phyloP scores from a whole-genome alignment of 2,888 invertebrate genomes.

The Escarpia spicata region DNA sequence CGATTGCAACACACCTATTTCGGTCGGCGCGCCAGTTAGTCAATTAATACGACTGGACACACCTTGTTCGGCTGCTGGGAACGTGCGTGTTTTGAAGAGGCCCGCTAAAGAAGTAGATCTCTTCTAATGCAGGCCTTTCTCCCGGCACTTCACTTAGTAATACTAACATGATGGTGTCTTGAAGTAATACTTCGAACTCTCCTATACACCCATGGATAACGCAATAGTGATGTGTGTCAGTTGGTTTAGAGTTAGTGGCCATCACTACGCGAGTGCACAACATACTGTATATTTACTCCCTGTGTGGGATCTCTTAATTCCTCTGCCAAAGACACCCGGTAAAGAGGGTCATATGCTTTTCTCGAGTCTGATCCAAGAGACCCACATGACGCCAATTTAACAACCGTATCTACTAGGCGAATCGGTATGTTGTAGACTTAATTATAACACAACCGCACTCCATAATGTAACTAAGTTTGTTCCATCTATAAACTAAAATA shows the following conservation, averaged over 20 bases:
- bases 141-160: no score
- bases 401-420: not conserved
- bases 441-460: not conserved
- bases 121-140: no score
- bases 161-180: no score
- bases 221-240: no score
- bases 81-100: no score
- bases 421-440: not conserved
- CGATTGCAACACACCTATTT: not conserved
- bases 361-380: not conserved
- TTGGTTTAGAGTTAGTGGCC: no score
- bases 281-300: not conserved
- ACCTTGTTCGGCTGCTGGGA: not conserved
- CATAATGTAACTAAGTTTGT: not conserved
- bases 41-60: not conserved
- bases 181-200: no score
- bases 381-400: not conserved
- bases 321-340: not conserved
- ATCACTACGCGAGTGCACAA: no score
- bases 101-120: no score
- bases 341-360: no score
- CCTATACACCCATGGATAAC: no score
- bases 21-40: not conserved
- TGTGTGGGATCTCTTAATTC: not conserved
- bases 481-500: not conserved